A percentile compares a stretch with the other conserved stretches of the same genome.
Evolutionary conservation across 2,113 vertebrate genomes (phyloP).

Genomic region (Eira barbara): DNA sequence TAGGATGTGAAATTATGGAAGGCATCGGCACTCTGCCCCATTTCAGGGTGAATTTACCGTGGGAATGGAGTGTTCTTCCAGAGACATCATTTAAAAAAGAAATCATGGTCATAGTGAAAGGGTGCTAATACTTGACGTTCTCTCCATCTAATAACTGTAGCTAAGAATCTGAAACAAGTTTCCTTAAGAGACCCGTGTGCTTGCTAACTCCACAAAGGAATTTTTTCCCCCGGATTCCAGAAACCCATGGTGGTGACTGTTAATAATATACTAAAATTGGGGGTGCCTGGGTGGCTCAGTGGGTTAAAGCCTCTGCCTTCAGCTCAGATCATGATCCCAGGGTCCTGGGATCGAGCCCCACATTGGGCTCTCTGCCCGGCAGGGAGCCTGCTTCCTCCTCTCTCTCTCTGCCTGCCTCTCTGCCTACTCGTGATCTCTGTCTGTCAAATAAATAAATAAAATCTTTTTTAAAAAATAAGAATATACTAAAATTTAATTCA

Average conservation of each 20-base stretch:
- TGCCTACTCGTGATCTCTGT: too few species aligned
- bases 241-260: neutral
- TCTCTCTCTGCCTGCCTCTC: too few species aligned
- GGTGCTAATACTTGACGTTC: neutral
- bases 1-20: neutral
- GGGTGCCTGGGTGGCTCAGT: too few species aligned
- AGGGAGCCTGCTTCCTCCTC: too few species aligned
- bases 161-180: neutral
- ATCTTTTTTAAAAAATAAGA: too few species aligned
- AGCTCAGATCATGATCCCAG: too few species aligned
- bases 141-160: neutral
- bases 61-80: neutral
- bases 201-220: neutral
- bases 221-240: neutral
- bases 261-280: neutral
- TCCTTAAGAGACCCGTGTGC: neutral
- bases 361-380: too few species aligned
- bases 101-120: neutral
- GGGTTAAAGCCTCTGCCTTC: too few species aligned
- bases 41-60: neutral
- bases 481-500: slow-evolving; percentile 17
- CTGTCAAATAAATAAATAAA: too few species aligned
- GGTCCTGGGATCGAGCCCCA: too few species aligned
- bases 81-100: neutral
- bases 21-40: neutral